Base-by-base conservation (phyloP, 2,888 invertebrate species). In the Thera britannica region DNA sequence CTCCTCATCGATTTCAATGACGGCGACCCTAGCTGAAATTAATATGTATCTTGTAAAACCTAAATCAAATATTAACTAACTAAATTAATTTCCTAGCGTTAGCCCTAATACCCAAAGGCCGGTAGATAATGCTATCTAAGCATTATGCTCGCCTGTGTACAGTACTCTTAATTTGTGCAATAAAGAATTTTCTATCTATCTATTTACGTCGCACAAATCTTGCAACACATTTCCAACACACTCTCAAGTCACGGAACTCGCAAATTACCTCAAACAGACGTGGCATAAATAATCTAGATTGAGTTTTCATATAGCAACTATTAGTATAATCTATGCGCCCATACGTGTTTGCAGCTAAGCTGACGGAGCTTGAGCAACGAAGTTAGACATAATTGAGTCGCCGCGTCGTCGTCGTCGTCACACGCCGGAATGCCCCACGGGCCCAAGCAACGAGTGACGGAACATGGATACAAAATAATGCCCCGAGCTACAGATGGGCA, bases 341-440 rank as follows among this genome's bases (percentile, higher is more conserved):
- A 63, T 78, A 75, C 74, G 66, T 73, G 72, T 76, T 82, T 68
- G 72, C 75, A 77, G 79, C 79, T 23, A 23, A 80, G 81, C 79
- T 79, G 86, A 84, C 83, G 77, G 72, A 83, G 79, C 82, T 80
- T 80, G 82, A 83, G 85, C 84, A 89, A 90, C 86, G 86, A 88
- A 87, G 88, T 90, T 90, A 88, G 86, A 84, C 82, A 88, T 91
- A 90, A 91, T 89, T 89, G 89, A 88, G 86, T 85, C 83, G 85
- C 83, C 83, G 86, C 23, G 23, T 23, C 23, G 23, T 23, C 23
- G 23, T 23, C 23, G 23, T 83, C 85, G 75, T 67, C 65, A 68
- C 61, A 52, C 64, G 60, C 12, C 60, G 83, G 83, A 81, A 84
- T 85, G 84, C 85, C 87, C 85, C 81, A 83, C 81, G 88, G 88